Evolutionary conservation across 2,888 invertebrate species (phyloP).

Genomic region (Euclidia mi): DNA sequence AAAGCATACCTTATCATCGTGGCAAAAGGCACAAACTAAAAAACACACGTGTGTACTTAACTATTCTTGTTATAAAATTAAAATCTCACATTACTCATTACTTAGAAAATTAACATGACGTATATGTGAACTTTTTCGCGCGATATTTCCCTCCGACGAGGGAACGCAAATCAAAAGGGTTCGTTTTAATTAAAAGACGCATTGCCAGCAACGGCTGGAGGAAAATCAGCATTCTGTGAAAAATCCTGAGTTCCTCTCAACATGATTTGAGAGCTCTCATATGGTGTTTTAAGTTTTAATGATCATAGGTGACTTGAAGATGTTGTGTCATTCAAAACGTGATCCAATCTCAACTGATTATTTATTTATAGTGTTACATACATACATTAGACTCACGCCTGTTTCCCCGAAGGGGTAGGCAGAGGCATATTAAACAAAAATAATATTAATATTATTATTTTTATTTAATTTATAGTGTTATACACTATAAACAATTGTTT

Average conservation of each 20-base stretch:
- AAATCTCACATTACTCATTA: conserved; percentile 4
- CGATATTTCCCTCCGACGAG: conserved; percentile 22
- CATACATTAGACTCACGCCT: no score
- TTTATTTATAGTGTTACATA: no score
- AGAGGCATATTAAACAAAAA: no score
- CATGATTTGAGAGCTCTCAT: background rate
- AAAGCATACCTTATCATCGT: no score
- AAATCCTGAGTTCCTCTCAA: conserved; percentile 13
- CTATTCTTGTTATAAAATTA: background rate
- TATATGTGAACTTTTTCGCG: conserved; percentile 10
- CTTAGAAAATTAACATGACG: conserved; percentile 19
- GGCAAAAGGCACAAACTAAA: no score
- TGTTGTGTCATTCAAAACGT: no score
- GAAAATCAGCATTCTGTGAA: conserved; percentile 17
- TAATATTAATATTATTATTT: no score
- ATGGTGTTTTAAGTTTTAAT: conserved; percentile 26
- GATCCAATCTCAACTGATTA: no score
- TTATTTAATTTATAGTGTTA: no score
- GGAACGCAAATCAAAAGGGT: conserved; percentile 24
- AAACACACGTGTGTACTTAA: background rate
- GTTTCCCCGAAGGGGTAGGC: no score
- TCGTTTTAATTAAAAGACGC: conserved; percentile 51
- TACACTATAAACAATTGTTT: no score
- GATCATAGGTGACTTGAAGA: background rate
- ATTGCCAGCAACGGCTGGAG: conserved; percentile 28